Percentiles rank a stretch among this genome's conserved stretches.
Evolutionary conservation across 2,113 vertebrate genomes (phyloP).

Genomic region (Rissa tridactyla): DNA sequence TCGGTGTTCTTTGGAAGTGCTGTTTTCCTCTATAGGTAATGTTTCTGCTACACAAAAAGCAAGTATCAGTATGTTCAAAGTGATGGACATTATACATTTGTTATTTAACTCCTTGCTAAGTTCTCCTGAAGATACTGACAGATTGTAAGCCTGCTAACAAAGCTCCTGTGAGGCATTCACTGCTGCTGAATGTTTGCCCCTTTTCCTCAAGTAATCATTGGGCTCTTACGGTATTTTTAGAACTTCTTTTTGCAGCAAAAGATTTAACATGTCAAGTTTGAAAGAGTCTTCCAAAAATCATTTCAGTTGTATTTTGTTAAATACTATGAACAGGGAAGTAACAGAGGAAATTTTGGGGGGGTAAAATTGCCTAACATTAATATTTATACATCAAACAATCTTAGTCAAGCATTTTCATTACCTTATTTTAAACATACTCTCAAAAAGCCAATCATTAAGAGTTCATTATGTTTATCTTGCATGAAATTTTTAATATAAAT

Average conservation of each 20-base stretch:
- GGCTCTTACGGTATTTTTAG: neutral
- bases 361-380: neutral
- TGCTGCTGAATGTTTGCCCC: neutral
- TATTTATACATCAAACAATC: neutral
- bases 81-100: neutral
- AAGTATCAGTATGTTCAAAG: neutral
- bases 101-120: neutral
- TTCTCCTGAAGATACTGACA: neutral
- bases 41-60: slow-evolving; percentile 80
- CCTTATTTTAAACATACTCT: neutral
- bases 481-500: neutral
- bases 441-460: neutral
- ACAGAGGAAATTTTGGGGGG: rapidly evolving
- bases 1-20: slow-evolving; percentile 81
- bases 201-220: neutral
- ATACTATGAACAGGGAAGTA: neutral
- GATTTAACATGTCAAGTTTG: neutral
- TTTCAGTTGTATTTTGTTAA: neutral
- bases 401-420: neutral
- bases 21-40: slow-evolving; percentile 79
- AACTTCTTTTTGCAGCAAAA: neutral
- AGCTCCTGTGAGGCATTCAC: neutral
- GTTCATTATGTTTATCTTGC: neutral
- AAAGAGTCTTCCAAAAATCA: neutral
- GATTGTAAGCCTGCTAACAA: neutral